Conservation (phyloP, 2,797 vertebrate species). For the Labroides dimidiatus region DNA sequence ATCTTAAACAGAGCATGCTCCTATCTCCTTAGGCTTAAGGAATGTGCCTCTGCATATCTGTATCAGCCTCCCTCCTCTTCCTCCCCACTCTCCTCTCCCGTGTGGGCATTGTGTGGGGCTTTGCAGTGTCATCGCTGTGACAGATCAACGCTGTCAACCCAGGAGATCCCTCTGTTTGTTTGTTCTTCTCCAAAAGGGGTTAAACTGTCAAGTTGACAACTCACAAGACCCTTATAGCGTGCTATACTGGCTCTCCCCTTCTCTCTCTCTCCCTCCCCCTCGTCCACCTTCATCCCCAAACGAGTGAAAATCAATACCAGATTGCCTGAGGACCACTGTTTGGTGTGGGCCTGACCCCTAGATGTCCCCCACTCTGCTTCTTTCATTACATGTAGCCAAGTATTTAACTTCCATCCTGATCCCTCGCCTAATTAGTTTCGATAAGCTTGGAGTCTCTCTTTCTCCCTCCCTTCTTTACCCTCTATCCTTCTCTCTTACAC, state of each 20-base stretch:
- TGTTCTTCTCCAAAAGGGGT: conserved; percentile 84
- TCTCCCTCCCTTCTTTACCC: conserved; percentile 57
- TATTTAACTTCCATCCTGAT: conserved; percentile 93
- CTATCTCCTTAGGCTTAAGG: conserved; percentile 59
- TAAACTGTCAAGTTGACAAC: conserved; percentile 89
- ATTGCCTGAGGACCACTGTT: conserved; percentile 88
- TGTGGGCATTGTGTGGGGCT: conserved; percentile 75
- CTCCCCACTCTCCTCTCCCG: conserved; percentile 50
- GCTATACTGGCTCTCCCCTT: conserved; percentile 64
- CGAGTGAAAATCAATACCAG: conserved; percentile 90
- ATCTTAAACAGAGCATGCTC: conserved; percentile 37
- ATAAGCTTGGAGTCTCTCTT: conserved; percentile 82
- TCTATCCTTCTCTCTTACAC: conserved; percentile 16
- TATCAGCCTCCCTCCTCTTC: conserved; percentile 45
- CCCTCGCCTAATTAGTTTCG: conserved; percentile 93
- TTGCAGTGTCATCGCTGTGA: conserved; percentile 79
- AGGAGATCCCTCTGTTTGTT: conserved; percentile 85
- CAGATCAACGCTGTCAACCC: conserved; percentile 85
- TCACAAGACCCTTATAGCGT: conserved; percentile 83
- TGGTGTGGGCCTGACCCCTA: conserved; percentile 89
- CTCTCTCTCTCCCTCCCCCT: conserved; percentile 62
- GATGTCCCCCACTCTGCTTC: conserved; percentile 88
- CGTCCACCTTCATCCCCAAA: conserved; percentile 83
- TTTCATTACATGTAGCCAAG: conserved; percentile 89
- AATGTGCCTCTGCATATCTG: conserved; percentile 74